These are phyloP conservation scores for Calephelis nemesis DNA, from an alignment of 1,140 invertebrate genomes.

Conservation along the genomic window DNA sequence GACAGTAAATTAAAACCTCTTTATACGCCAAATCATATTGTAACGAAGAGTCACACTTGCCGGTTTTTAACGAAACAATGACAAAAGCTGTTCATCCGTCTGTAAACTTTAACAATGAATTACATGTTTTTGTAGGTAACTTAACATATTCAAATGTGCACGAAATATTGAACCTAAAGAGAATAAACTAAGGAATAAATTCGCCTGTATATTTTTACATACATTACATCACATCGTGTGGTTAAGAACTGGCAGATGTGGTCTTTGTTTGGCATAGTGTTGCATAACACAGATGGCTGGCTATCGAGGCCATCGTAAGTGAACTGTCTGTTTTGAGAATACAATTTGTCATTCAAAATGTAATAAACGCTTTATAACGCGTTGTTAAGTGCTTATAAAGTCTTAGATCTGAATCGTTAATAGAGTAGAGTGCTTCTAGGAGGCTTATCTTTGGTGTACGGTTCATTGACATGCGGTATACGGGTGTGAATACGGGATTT, in stretches of 20 bases:
- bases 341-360: conserved; percentile 8
- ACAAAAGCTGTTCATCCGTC: background rate
- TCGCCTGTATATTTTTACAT: background rate
- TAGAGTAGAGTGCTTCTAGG: too few species aligned
- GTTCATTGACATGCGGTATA: too few species aligned
- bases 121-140: background rate
- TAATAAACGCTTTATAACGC: background rate
- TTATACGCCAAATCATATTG: too few species aligned
- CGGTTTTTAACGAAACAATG: background rate
- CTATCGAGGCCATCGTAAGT: conserved; percentile 25
- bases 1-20: too few species aligned
- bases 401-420: too few species aligned
- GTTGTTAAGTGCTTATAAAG: background rate
- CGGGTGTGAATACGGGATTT: too few species aligned
- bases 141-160: background rate
- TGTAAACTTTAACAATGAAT: background rate
- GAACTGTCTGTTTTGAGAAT: conserved; percentile 9
- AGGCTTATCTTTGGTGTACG: too few species aligned
- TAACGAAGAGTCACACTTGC: background rate
- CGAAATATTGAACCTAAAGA: background rate
- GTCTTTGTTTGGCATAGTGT: conserved; percentile 24
- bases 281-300: conserved; percentile 28
- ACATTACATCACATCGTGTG: conserved; percentile 20
- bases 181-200: background rate
- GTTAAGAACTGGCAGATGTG: conserved; percentile 24